Evolutionary conservation across 1,140 invertebrate species (phyloP), one percentile per base, ranked within the genome.

Genomic region (Platyura marginata): DNA sequence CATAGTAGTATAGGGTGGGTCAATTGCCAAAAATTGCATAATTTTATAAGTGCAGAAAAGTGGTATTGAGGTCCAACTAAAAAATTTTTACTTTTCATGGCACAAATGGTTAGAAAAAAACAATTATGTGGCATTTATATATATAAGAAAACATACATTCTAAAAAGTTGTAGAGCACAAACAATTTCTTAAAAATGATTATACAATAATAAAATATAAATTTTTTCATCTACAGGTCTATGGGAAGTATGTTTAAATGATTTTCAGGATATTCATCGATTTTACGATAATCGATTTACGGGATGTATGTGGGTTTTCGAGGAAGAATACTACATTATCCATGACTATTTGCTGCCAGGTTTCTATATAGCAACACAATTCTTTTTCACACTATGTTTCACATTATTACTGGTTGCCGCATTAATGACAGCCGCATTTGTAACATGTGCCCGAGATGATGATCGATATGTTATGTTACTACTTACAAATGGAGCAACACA

Each of bases 281-380:
- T 72, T 50, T 85, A 82, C 53, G 87, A 91, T 47, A 78, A 72
- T 3, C 63, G 67, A 40, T 89, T 90, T 51, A 70, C 64, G 23
- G 81, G 79, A 1, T 94, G 89, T 55, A 85, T 86, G 78, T 93
- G 87, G 85, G 78, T 93, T 20, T 87, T 92, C 52, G 81, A 89
- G 64, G 86, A 92, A 61, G 89, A 92, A 66, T 90, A 85, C 54
- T 88, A 89, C 52, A 88, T 90, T 44, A 83, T 88, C 47, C 77
- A 83, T 51, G 79, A 88, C 47, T 74, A 85, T 44, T 62, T 90
- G 11, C 55, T 87, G 48, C 81, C 82, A 32, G 80, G 81, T 35
- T 96, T 94, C 67, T 95, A 94, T 54, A 81, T 95, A 33, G 77
- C 83, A 0, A 88, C 87, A 3, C 89, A 96, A 59, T 84, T 93